Percentiles rank a stretch among this genome's conserved stretches.
These are phyloP conservation scores for Drosophila pruinosa DNA, from an alignment of 1,140 invertebrate species.

Conservation along the genomic window DNA sequence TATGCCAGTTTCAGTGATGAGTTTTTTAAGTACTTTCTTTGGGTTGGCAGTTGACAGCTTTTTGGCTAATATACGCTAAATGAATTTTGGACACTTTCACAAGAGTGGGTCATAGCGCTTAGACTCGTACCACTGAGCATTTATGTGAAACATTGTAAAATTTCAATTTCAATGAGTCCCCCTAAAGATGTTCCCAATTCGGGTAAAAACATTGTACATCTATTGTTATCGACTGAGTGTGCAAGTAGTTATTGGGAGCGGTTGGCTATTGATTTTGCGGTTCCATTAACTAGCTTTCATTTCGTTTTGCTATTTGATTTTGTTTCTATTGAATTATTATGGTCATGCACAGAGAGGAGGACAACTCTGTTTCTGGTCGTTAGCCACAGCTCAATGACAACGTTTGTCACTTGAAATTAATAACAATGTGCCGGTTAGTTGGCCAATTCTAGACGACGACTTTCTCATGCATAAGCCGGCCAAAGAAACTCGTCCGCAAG, in stretches of 20 bases:
- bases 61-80: conserved; percentile 48
- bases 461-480: conserved; percentile 64
- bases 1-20: conserved; percentile 43
- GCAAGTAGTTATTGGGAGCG: conserved; percentile 45
- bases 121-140: background rate
- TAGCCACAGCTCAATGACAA: conserved; percentile 73
- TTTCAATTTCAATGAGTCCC: conserved; percentile 26
- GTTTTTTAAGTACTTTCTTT: conserved; percentile 52
- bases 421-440: conserved; percentile 75
- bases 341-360: conserved; percentile 30
- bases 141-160: conserved; percentile 24
- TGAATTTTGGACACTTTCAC: conserved; percentile 61
- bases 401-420: conserved; percentile 78
- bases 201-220: conserved; percentile 37
- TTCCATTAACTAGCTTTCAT: conserved; percentile 70
- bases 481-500: conserved; percentile 53
- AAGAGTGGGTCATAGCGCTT: conserved; percentile 22
- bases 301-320: conserved; percentile 65
- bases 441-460: conserved; percentile 67
- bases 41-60: conserved; percentile 27
- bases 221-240: conserved; percentile 40
- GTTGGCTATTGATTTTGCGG: conserved; percentile 72
- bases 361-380: conserved; percentile 61
- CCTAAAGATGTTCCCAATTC: conserved; percentile 48
- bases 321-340: conserved; percentile 45